Evolutionary conservation across 2,797 vertebrate species (phyloP), one percentile per base, ranked within the genome.

Genomic region (Falco rusticolus): DNA sequence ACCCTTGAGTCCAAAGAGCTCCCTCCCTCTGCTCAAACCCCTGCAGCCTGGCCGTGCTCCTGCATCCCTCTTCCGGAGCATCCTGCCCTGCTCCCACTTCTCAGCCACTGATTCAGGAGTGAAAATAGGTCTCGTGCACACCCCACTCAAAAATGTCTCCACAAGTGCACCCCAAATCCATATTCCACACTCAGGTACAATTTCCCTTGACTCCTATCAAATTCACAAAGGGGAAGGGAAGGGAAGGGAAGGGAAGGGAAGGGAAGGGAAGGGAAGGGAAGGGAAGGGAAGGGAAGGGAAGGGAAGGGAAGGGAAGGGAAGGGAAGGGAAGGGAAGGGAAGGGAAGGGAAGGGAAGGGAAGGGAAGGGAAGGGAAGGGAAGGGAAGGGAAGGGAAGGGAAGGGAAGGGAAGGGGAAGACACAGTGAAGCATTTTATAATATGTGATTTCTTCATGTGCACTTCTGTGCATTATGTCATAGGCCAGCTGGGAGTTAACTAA

Each of bases 361-460:
- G 37, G 37, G 37, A n/a, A 34, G 34, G 37, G 37, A 39, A 39
- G 37, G 37, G 37, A 39, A 39, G 37, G 37, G 37, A 39, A 39
- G 37, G 37, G 37, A 39, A 39, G 37, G 37, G 37, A 39, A 39
- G 37, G 83, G 33, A 74, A 88, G 69, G 86, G 34, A 77, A 87
- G 60, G 68, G 33, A n/a, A 61, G 39, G 48, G 12, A 72, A 70
- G 2, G 16, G 3, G 15, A 2, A 37, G n/a, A 39, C 25, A 82
- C 39, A 84, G 8, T 10, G 8, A 19, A 80, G 17, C 6, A 39
- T 65, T 81, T 92, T 33, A 22, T 61, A 68, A 86, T 15, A 71
- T 0, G 1, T n/a, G 3, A 6, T 57, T 92, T 84, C 17, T 87
- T 61, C 0, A 0, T 60, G 50, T 65, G 16, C 41, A 84, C 5